Evolutionary conservation across 2,888 invertebrate species (phyloP).

Genomic region (Camptogramma bilineatum): DNA sequence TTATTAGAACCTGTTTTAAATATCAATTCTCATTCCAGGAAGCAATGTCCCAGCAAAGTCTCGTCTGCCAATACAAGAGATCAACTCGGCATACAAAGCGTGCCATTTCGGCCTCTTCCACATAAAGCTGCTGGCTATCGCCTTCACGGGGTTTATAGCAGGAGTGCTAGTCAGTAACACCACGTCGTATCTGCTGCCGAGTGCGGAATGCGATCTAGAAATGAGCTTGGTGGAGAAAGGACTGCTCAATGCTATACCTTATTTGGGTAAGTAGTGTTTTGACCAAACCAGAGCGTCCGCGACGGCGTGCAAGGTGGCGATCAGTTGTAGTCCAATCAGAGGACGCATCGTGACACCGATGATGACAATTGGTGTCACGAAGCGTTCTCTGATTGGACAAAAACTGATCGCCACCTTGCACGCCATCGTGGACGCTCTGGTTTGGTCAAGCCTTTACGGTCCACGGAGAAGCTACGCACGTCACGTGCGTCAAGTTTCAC

Average conservation of each 20-base stretch:
- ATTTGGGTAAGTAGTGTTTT: constrained; percentile 63
- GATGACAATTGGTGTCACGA: no score
- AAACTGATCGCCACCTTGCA: no score
- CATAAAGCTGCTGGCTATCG: constrained; percentile 54
- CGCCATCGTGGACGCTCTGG: no score
- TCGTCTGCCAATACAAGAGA: constrained; percentile 64
- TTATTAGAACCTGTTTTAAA: not conserved
- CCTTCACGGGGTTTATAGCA: constrained; percentile 55
- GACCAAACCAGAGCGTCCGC: no score
- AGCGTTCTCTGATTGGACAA: no score
- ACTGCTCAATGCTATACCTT: constrained; percentile 67
- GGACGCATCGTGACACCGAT: no score
- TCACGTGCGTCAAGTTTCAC: no score
- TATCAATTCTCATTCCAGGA: constrained; percentile 12
- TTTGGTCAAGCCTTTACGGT: no score
- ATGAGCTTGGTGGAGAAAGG: constrained; percentile 71
- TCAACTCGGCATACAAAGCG: constrained; percentile 63
- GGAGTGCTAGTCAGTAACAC: constrained; percentile 59
- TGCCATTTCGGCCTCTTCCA: constrained; percentile 70
- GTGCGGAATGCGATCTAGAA: constrained; percentile 70
- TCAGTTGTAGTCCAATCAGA: no score
- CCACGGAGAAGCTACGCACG: no score
- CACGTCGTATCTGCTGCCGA: constrained; percentile 65
- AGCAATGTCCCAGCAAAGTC: constrained; percentile 21
- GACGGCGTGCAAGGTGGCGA: no score